phyloP scores from a whole-genome alignment of 1,140 invertebrate species.

The Zaprionus kolodkinae region DNA sequence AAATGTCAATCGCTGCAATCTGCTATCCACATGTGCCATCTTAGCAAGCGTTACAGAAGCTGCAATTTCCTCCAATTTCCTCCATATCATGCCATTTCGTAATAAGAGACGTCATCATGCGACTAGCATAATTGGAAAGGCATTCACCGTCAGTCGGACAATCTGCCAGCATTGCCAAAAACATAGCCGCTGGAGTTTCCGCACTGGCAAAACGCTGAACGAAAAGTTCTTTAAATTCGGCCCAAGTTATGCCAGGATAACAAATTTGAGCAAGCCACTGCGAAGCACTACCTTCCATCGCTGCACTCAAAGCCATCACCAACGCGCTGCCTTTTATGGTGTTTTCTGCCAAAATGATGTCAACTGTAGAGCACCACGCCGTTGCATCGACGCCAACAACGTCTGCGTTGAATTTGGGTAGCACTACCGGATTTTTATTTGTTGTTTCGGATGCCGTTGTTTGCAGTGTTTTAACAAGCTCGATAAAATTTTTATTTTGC shows the following conservation, averaged over 20 bases:
- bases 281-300: too few relatives aligned
- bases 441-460: constrained; percentile 14
- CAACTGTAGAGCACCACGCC: constrained; percentile 17
- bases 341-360: constrained; percentile 1
- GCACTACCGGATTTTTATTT: constrained; percentile 8
- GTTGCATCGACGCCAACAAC: constrained; percentile 27
- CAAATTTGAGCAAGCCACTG: too few relatives aligned
- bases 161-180: background rate
- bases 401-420: constrained; percentile 43
- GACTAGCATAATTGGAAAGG: constrained; percentile 34
- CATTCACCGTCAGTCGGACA: constrained; percentile 34
- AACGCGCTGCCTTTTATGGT: background rate
- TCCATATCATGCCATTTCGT: constrained; percentile 24
- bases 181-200: too few relatives aligned
- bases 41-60: constrained; percentile 29
- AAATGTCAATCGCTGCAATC: too few relatives aligned
- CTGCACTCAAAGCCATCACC: too few relatives aligned
- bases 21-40: constrained; percentile 21
- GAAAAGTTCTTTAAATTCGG: too few relatives aligned
- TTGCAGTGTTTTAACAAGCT: constrained; percentile 13
- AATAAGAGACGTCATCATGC: constrained; percentile 27
- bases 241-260: too few relatives aligned
- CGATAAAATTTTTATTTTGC: constrained; percentile 19
- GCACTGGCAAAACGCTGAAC: too few relatives aligned
- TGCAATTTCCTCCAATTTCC: constrained; percentile 13